Evolutionary conservation across 2,888 invertebrate genomes (phyloP).

Genomic region (Tetropium fuscum): DNA sequence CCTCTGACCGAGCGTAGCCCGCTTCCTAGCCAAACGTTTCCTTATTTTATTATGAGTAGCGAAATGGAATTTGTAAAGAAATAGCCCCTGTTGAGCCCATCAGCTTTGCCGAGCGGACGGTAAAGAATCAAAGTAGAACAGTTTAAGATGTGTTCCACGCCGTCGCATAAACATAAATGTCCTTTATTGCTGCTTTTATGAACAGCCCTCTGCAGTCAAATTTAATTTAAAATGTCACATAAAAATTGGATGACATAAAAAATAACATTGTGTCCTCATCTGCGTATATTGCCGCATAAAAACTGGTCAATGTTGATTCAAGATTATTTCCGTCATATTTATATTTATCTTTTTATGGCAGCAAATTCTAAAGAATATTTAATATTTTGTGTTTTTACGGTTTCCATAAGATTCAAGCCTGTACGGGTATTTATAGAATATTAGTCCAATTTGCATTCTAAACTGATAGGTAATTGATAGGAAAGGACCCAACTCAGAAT

Average conservation of each 20-base stretch:
- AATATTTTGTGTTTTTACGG: constrained; percentile 11
- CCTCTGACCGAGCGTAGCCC: neutral
- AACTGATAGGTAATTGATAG: no score
- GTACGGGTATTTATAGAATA: neutral
- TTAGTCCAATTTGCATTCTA: no score
- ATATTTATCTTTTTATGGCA: constrained; percentile 2
- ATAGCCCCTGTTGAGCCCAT: constrained; percentile 30
- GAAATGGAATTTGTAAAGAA: constrained; percentile 24
- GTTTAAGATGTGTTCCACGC: constrained; percentile 53
- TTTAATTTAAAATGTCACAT: constrained; percentile 62
- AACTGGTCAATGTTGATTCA: constrained; percentile 23
- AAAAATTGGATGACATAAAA: constrained; percentile 56
- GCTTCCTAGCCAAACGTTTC: neutral
- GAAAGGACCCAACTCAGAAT: no score
- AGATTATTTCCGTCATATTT: constrained; percentile 23
- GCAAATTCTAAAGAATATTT: constrained; percentile 6
- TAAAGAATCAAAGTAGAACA: constrained; percentile 52
- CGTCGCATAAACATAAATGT: constrained; percentile 61
- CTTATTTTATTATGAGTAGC: constrained; percentile 29
- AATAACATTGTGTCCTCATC: constrained; percentile 43
- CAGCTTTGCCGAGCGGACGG: constrained; percentile 26
- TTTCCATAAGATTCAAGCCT: neutral
- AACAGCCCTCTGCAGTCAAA: constrained; percentile 60
- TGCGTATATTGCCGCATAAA: constrained; percentile 25
- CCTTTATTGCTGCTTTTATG: constrained; percentile 60